Evolutionary conservation across 2,888 invertebrate genomes (phyloP).

Genomic region (Thysanoteuthis rhombus): DNA sequence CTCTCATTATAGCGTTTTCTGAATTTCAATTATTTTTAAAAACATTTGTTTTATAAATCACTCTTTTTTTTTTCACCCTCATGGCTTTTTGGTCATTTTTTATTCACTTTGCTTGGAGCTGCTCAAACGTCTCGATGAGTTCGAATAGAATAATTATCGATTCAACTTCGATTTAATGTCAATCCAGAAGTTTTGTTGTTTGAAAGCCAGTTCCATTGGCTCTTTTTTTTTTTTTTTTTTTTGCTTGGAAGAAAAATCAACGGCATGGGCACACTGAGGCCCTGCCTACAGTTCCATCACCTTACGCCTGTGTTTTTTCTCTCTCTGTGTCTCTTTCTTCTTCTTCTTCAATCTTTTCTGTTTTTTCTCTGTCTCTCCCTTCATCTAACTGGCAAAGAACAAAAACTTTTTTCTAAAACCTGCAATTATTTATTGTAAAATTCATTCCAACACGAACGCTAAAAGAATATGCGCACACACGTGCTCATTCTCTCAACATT

Average conservation of each 20-base stretch:
- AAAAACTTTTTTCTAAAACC: not conserved
- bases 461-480: not conserved
- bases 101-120: not conserved
- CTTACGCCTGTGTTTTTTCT: too few relatives aligned
- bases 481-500: too few relatives aligned
- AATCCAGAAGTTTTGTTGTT: not conserved
- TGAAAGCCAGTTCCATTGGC: not conserved
- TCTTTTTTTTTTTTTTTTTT: not conserved
- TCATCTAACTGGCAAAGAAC: not conserved
- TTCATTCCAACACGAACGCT: not conserved
- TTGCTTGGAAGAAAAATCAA: not conserved
- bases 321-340: too few relatives aligned
- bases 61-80: not conserved
- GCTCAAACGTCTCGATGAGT: slow-evolving; percentile 12
- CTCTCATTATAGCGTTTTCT: not conserved
- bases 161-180: not conserved
- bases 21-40: not conserved
- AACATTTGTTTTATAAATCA: not conserved
- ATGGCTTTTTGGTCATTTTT: not conserved
- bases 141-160: not conserved
- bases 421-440: not conserved
- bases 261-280: not conserved
- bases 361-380: too few relatives aligned
- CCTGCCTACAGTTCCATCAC: too few relatives aligned
- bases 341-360: too few relatives aligned